These are phyloP conservation scores for Ciconia nigra DNA, from an alignment of 2,797 vertebrate species.

Conservation along the genomic window DNA sequence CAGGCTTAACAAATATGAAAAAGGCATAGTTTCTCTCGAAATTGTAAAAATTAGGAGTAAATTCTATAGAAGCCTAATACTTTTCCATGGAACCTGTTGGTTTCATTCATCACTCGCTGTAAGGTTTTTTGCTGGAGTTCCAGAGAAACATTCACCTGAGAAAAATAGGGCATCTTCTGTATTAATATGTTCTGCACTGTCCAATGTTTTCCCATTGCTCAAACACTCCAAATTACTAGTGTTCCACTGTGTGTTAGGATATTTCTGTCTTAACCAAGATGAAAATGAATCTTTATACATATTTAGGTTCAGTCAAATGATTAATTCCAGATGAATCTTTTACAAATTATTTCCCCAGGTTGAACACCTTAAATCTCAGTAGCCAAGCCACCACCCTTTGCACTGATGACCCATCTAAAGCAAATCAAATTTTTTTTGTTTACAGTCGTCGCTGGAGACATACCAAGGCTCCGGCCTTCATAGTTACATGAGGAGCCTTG, in stretches of 20 bases:
- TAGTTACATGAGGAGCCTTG: background rate
- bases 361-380: background rate
- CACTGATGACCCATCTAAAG: background rate
- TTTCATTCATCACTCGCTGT: background rate
- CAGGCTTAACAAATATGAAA: background rate
- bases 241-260: background rate
- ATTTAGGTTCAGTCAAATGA: background rate
- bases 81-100: background rate
- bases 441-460: background rate
- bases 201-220: background rate
- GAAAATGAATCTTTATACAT: background rate
- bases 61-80: background rate
- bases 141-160: background rate
- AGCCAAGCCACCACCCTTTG: background rate
- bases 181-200: background rate
- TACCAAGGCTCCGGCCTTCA: background rate
- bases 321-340: background rate
- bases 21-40: background rate
- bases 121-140: background rate
- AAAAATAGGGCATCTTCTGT: background rate
- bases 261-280: background rate
- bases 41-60: background rate
- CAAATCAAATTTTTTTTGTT: background rate
- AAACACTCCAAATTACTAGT: background rate
- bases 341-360: background rate